These are phyloP conservation scores for Rugalucina vietnamica DNA, from an alignment of 2,888 invertebrate species.

Conservation along the genomic window DNA sequence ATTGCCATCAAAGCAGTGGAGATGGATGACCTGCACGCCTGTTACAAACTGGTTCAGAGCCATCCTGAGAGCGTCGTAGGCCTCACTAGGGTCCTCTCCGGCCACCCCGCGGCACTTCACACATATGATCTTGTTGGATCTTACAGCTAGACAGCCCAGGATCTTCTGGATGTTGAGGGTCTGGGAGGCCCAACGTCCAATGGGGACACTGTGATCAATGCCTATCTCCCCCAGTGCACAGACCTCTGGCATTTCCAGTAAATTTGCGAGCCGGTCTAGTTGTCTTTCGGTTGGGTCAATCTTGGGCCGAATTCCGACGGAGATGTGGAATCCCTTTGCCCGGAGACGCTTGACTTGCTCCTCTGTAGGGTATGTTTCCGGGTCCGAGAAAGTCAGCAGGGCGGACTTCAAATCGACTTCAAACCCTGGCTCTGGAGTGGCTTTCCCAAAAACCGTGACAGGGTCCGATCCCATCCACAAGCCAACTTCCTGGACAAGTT, in stretches of 20 bases:
- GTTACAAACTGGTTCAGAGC: too few relatives aligned
- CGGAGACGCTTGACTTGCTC: background rate
- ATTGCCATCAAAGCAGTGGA: background rate
- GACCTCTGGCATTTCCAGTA: background rate
- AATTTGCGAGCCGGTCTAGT: background rate
- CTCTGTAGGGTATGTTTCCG: background rate
- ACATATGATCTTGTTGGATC: background rate
- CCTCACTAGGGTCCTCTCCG: background rate
- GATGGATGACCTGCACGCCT: background rate
- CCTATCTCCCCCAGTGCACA: background rate
- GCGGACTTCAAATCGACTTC: background rate
- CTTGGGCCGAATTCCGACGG: background rate
- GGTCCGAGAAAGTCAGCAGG: background rate
- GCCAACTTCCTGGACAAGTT: background rate
- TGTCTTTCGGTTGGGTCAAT: background rate
- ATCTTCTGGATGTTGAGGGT: background rate
- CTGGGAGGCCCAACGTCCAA: background rate
- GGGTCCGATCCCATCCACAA: background rate
- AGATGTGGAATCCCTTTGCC: background rate
- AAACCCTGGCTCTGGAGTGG: background rate
- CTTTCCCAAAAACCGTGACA: background rate
- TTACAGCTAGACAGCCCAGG: background rate
- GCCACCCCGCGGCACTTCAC: background rate
- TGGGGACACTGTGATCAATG: background rate
- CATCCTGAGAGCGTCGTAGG: background rate